phyloP scores from a whole-genome alignment of 1,140 invertebrate genomes.

The Drosophila rhopaloa region DNA sequence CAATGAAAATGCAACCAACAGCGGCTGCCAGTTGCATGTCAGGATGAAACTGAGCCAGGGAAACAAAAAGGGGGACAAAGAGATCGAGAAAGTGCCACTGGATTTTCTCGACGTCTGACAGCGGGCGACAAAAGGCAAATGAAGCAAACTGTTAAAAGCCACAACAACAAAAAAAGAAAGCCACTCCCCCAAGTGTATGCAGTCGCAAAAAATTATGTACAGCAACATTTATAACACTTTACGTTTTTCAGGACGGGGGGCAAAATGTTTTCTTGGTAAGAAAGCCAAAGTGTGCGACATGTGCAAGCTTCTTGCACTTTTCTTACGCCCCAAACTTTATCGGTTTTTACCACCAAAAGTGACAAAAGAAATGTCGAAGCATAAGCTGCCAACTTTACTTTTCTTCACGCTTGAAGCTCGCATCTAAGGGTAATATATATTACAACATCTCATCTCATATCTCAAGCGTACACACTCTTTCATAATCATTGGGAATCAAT shows the following conservation, averaged over 20 bases:
- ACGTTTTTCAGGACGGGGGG: neutral
- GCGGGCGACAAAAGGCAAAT: conserved; percentile 50
- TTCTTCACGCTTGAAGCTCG: conserved; percentile 10
- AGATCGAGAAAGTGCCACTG: conserved; percentile 40
- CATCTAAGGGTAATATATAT: conserved; percentile 7
- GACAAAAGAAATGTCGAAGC: conserved; percentile 14
- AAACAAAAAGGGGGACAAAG: conserved; percentile 15
- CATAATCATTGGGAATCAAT: conserved; percentile 42
- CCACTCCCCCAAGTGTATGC: neutral
- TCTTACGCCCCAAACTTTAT: conserved; percentile 26
- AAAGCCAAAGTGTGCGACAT: conserved; percentile 39
- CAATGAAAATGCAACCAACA: conserved; percentile 43
- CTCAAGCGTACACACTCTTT: conserved; percentile 1
- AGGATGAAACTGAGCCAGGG: conserved; percentile 20
- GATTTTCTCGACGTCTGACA: conserved; percentile 53
- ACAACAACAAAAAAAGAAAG: conserved; percentile 11
- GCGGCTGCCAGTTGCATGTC: conserved; percentile 69
- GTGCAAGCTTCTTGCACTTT: conserved; percentile 41
- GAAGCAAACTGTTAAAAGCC: conserved; percentile 46
- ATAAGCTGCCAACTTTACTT: conserved; percentile 52
- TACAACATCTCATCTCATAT: conserved; percentile 9
- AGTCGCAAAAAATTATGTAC: conserved; percentile 40
- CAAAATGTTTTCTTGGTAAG: conserved; percentile 19
- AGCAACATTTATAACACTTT: conserved; percentile 63
- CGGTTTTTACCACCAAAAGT: conserved; percentile 36